Base-by-base conservation (phyloP, 2,113 vertebrate species). In the Athene noctua region DNA sequence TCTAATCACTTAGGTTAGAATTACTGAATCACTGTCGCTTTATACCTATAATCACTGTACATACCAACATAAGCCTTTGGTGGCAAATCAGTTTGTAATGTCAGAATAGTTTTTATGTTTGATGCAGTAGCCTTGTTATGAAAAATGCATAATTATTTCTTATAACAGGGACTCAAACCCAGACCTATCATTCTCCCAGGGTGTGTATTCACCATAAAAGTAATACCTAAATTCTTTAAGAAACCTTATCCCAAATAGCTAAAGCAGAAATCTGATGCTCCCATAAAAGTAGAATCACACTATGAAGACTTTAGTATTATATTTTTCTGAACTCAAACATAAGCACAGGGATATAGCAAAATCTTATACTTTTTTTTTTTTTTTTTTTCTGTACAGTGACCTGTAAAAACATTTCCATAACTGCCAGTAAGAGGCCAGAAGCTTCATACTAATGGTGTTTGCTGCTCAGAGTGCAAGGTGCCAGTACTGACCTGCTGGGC, bases 341-440 rank as follows among this genome's bases (percentile, higher is more conserved):
- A 40, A 73, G 6, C 9, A 68, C 27, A 36, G 0, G 1, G 29
- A 44, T 10, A 25, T 0, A 63, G 2, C 12, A 80, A 77, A 91
- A 40, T 2, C n/a, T 10, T 9, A 6, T 7, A 11, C 2, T 19
- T 36, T 32, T 26, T 25, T 49, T 36, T 29, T 44, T 40, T 23
- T 17, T 52, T 49, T 36, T 32, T 6, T 44, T 44, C 16, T 15
- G 2, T 29, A 54, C 2, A 44, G 10, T 17, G 15, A 7, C 54
- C 27, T 63, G 44, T 38, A 52, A 51, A 85, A 65, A 27, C 9
- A 3, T 29, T 10, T n/a, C 36, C 8, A 3, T n/a, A 75, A 23
- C 5, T 5, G 7, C 15, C 26, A 32, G 29, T 23, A 8, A 32
- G 26, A 57, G 36, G 15, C 52, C 17, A 55, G 59, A 65, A 81